Evolutionary conservation across 2,113 vertebrate genomes (phyloP), one percentile per base, ranked within the genome.

Genomic region (Hoplias malabaricus): DNA sequence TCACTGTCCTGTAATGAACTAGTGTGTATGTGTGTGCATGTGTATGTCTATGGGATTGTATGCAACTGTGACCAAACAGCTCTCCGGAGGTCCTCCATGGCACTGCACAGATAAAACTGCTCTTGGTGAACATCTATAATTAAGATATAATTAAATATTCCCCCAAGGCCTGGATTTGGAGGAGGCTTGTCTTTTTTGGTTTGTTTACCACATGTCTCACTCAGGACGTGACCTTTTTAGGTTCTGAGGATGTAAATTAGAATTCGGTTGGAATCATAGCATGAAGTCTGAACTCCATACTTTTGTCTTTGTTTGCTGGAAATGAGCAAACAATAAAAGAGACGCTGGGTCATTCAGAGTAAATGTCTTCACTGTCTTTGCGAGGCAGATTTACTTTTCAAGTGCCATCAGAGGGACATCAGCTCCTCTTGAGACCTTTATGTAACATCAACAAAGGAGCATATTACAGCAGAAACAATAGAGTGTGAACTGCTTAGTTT

Each of bases 71-170:
- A 79, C 82, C 82, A 63, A 69, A 57, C 42, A 14, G 46, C 76
- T 72, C 75, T 78, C 72, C 59, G 69, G 77, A 57, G 67, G 46
- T 57, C 74, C 34, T 69, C 57, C 40, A 69, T 83, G 59, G 40
- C 63, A 67, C 54, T 69, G 21, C 67, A 65, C 48, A 77, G 73
- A 80, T 83, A 73, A 83, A 77, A 54, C 61, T 73, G 59, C 76
- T 83, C 72, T 80, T 73, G 59, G 56, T 77, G 69, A 80, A 74
- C 72, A 54, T 87, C 78, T 78, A 76, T 84, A 85, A 82, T 86
- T 82, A 83, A 76, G 66, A 61, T 50, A 77, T 78, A 73, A 77
- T 83, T 78, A 80, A 82, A 78, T 50, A 63, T 66, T 83, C 62
- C 70, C 77, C 70, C 76, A 53, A 53, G 70, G 77, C 73, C 38